Conservation (phyloP, 2,888 invertebrate species). For the Drosophila quasianomalipes region DNA sequence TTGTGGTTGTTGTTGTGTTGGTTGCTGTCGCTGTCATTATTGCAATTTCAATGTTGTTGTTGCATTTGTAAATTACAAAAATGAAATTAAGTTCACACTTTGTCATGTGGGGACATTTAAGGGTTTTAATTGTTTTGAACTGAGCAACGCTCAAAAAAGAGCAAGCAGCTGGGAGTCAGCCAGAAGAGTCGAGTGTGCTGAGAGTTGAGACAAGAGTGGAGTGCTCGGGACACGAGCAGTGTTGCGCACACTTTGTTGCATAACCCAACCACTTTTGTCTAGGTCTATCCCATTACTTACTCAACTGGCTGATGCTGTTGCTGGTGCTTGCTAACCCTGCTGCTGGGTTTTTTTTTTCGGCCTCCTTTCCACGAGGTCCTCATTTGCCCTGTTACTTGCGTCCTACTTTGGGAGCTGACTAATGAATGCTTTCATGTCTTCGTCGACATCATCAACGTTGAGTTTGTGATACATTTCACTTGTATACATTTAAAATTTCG, state of each 20-base stretch:
- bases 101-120: constrained; percentile 81
- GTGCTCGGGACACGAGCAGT: constrained; percentile 26
- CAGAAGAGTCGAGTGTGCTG: constrained; percentile 1
- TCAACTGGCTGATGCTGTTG: constrained; percentile 1
- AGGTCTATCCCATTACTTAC: constrained; percentile 3
- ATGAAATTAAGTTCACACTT: constrained; percentile 82
- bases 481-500: constrained; percentile 71
- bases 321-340: neutral
- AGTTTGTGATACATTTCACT: constrained; percentile 53
- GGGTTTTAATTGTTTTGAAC: constrained; percentile 79
- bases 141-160: constrained; percentile 11
- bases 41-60: constrained; percentile 31
- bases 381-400: neutral
- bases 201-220: constrained; percentile 12
- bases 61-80: constrained; percentile 79
- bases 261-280: constrained; percentile 14
- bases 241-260: constrained; percentile 55
- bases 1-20: constrained; percentile 4
- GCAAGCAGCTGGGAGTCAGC: constrained; percentile 10
- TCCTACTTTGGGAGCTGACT: constrained; percentile 59
- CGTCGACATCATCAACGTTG: constrained; percentile 41
- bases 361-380: neutral
- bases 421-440: constrained; percentile 65
- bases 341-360: neutral
- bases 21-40: constrained; percentile 7